phyloP scores from a whole-genome alignment of 2,113 vertebrate genomes.

The Hemiscyllium ocellatum region DNA sequence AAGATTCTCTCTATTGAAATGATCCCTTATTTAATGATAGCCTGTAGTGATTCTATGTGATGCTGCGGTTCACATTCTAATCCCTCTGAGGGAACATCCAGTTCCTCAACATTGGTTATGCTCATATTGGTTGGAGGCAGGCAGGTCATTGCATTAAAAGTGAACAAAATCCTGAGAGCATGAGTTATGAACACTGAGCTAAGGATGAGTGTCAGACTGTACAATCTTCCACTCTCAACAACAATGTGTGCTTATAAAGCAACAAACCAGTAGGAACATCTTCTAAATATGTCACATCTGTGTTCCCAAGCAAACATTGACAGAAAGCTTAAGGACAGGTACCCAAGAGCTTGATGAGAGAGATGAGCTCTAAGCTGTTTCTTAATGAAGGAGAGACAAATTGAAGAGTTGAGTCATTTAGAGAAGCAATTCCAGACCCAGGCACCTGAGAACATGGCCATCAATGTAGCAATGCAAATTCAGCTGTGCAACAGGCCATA shows the following conservation, averaged over 20 bases:
- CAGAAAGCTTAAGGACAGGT: background rate
- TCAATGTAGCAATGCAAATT: background rate
- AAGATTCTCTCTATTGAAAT: background rate
- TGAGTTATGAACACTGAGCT: background rate
- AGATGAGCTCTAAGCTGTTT: background rate
- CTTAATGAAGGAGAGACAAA: background rate
- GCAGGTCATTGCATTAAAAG: background rate
- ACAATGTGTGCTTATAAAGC: background rate
- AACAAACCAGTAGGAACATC: background rate
- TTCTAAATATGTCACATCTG: background rate
- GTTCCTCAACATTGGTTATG: background rate
- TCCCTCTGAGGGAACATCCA: background rate
- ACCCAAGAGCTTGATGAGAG: background rate
- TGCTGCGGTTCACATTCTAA: background rate
- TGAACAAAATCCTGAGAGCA: background rate
- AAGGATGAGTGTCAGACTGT: background rate
- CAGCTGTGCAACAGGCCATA: background rate
- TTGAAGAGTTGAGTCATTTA: background rate
- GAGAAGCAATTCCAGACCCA: background rate
- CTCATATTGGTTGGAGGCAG: background rate
- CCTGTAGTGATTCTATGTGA: background rate
- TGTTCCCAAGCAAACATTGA: background rate
- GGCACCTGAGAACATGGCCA: background rate
- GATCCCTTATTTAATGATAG: background rate
- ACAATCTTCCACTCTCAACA: background rate